Base-by-base conservation (phyloP, 2,888 invertebrate species). In the Leptopilina drosophilae region DNA sequence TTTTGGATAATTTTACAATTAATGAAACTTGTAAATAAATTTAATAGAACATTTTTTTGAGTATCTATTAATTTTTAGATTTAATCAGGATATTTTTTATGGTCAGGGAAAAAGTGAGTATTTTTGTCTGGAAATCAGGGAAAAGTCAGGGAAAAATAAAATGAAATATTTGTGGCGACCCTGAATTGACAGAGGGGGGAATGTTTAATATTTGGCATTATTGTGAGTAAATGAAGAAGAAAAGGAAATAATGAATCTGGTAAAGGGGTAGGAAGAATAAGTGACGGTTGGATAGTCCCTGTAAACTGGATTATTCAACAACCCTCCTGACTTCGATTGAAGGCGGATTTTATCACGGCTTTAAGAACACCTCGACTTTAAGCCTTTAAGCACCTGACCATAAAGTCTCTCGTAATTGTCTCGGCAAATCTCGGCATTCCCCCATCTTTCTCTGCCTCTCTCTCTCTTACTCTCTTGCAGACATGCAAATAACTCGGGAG, bases 401-500 rank as follows among this genome's bases (percentile, higher is more conserved):
- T 90, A 89, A 89, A 89, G 88, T 88, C 88, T 82, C 78, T 85
- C 85, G 89, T 90, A 91, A 91, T 90, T 90, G 90, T 90, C 89
- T 87, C 87, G 89, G 85, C 85, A 88, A 91, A 91, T 91, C 90
- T 88, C 87, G 84, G 86, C 87, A 86, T 86, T 86, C 88, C 87
- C 88, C 88, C 85, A 86, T 85, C 86, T 87, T 83, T 83, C 78
- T 84, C 86, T 87, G 9, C 2, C 62, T 11, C 49, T 49, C 15
- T 8, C 62, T 49, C 49, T 9, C 49, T 11, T n/a, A n/a, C 49
- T 49, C 49, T 49, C 12, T 49, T 11, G 69, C 69, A 73, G 90
- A 90, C 90, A 91, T 91, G 91, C 91, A 91, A 91, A 91, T 91
- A 91, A 90, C 91, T 88, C 88, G 89, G 33, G 90, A 90, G 91